Conservation (phyloP, 2,113 vertebrate genomes). For the Seriola quinqueradiata region DNA sequence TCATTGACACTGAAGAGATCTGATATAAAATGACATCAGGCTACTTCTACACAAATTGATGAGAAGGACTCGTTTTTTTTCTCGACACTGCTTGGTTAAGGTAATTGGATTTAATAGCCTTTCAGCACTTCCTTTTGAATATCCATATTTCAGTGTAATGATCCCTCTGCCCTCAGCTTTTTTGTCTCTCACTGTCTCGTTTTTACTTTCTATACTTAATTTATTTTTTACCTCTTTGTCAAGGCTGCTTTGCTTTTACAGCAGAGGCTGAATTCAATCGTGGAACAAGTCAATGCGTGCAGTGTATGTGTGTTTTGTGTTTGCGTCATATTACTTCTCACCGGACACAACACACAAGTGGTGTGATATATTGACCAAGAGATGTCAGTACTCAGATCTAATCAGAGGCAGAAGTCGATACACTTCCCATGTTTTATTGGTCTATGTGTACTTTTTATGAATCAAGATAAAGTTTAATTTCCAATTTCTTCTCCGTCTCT, state of each 20-base stretch:
- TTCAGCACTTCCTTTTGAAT: constrained; percentile 53
- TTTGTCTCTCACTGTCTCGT: neutral
- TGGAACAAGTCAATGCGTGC: neutral
- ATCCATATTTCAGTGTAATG: constrained; percentile 48
- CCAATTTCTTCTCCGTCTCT: neutral
- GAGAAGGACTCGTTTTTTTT: neutral
- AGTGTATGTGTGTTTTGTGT: neutral
- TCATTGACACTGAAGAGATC: constrained; percentile 19
- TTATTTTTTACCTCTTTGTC: neutral
- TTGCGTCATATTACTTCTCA: neutral
- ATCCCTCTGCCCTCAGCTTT: neutral
- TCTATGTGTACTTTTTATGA: neutral
- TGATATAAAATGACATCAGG: constrained; percentile 28
- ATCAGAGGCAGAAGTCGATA: constrained; percentile 5
- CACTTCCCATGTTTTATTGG: neutral
- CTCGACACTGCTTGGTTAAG: constrained; percentile 20
- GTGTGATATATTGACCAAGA: constrained; percentile 11
- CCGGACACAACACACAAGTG: neutral
- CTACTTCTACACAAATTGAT: constrained; percentile 12
- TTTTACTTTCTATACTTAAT: neutral
- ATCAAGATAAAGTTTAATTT: neutral
- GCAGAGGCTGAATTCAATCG: neutral
- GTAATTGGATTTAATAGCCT: constrained; percentile 47
- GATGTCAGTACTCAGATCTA: neutral
- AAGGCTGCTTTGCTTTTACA: neutral